These are phyloP conservation scores for Keiferia lycopersicella DNA, from an alignment of 2,888 invertebrate genomes.

Conservation along the genomic window DNA sequence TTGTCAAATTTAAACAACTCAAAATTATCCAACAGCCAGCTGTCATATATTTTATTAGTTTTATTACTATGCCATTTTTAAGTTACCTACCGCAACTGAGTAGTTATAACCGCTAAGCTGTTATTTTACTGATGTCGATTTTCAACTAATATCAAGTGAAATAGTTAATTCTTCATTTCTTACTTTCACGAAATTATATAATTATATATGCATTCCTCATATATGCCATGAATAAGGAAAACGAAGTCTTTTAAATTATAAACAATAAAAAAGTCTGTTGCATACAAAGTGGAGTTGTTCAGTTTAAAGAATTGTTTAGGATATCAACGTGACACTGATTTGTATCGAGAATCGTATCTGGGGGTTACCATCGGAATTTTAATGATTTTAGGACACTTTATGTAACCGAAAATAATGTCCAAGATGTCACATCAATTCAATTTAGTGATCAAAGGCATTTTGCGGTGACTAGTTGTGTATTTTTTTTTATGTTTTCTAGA, in stretches of 20 bases:
- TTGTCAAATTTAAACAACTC: too few species aligned
- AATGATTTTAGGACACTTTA: slow-evolving; percentile 5
- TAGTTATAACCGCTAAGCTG: too few species aligned
- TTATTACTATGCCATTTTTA: too few species aligned
- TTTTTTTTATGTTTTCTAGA: neutral
- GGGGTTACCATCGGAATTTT: slow-evolving; percentile 21
- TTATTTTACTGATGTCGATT: too few species aligned
- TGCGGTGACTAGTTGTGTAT: neutral
- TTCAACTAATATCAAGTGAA: too few species aligned
- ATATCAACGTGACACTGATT: slow-evolving; percentile 20
- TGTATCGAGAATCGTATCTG: slow-evolving; percentile 20
- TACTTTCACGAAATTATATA: neutral
- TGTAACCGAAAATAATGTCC: slow-evolving; percentile 7
- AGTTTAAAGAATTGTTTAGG: slow-evolving; percentile 21
- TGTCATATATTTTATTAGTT: too few species aligned
- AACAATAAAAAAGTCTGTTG: slow-evolving; percentile 5
- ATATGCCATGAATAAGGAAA: slow-evolving; percentile 11
- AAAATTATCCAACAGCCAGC: too few species aligned
- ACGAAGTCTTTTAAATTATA: slow-evolving; percentile 16
- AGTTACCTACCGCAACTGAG: too few species aligned
- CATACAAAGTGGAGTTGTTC: slow-evolving; percentile 20
- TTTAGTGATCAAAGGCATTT: neutral
- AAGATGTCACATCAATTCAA: neutral
- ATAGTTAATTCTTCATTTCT: neutral
- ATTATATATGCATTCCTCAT: neutral